Base-by-base conservation (phyloP, 1,140 invertebrate genomes). In the Pseudomyrmex concolor region DNA sequence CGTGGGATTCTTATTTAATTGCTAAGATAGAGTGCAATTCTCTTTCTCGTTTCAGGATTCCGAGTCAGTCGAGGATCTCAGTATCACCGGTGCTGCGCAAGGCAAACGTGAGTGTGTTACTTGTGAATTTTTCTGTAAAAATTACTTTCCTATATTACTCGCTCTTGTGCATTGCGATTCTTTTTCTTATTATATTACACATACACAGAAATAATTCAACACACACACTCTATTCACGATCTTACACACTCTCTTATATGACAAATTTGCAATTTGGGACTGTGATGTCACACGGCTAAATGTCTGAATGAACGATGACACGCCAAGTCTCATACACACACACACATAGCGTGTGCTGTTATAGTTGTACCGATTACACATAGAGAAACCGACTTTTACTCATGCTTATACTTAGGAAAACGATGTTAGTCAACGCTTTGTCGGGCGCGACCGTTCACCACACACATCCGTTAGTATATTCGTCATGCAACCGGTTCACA, bases 11-110 rank as follows among this genome's bases (percentile, higher is more conserved):
- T 54, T 66, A 45, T 34, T 34, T 67, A 55, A 77, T 59, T 66
- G 68, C 50, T 17, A 2, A 48, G 45, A 78, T 67, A 60, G 57
- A 84, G 8, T 15, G n/a, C 43, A 45, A 80, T 71, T 80, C 43
- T 70, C 54, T 82, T 80, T 72, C 13, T 7, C 78, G 67, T 81
- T 83, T 74, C 85, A 96, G 96, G 96, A 96, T 83, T 95, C 96
- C 51, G 96, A 96, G 92, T 96, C 96, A 17, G 92, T 95, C 9
- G 95, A 95, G 91, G 96, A 96, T 82, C 90, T 95, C 12, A 92
- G 88, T 88, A 91, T 84, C 59, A 90, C 86, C 34, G 89, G 89
- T 55, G 83, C 83, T 51, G 84, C 88, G 25, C 86, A 86, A 15
- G 90, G 91, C 43, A 93, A 92, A 90, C 89, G 86, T 94, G 91